Base-by-base conservation (phyloP, 1,140 invertebrate species). In the Maconellicoccus hirsutus region DNA sequence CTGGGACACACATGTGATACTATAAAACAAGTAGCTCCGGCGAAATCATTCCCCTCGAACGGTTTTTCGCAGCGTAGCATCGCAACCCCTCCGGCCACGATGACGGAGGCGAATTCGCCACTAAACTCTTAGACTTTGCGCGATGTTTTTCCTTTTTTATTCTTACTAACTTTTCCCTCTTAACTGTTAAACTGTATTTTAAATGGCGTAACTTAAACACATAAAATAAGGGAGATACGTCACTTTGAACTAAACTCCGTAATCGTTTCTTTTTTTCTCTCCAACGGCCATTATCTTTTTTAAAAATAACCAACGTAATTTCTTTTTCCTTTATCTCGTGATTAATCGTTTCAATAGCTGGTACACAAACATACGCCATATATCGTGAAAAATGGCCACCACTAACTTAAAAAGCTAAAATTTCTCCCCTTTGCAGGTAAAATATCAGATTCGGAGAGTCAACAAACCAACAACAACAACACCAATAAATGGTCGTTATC, bases 1-100 rank as follows among this genome's bases (percentile, higher is more conserved):
- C 69, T 69, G 69, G 69, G 72, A 71, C 72, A 70, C 73, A 73
- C 70, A 72, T 74, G 73, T 74, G 61, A 66, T 66, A 66, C 61
- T 66, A 66, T 66, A 66, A 66, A 66, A 66, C 61, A 66, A 66
- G 61, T 66, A 66, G 61, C 61, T 66, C 61, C 22, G 25, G 25
- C 61, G 61, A 25, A 66, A 23, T 66, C 61, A 66, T 66, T 25
- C 25, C 22, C 61, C 61, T 26, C 61, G 21, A 23, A 23, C 22
- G 8, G 22, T 66, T 26, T 22, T 66, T 66, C 25, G 16, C 61
- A 23, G 52, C 52, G 6, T 19, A 19, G 16, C n/a, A 16, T n/a
- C 4, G 3, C 21, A 10, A 10, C 61, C 61, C 21, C 22, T 16
- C 10, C 16, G 19, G 61, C 21, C 25, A 8, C 61, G 10, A 66